Evolutionary conservation across 2,888 invertebrate species (phyloP).

Genomic region (Ochlodes sylvanus): DNA sequence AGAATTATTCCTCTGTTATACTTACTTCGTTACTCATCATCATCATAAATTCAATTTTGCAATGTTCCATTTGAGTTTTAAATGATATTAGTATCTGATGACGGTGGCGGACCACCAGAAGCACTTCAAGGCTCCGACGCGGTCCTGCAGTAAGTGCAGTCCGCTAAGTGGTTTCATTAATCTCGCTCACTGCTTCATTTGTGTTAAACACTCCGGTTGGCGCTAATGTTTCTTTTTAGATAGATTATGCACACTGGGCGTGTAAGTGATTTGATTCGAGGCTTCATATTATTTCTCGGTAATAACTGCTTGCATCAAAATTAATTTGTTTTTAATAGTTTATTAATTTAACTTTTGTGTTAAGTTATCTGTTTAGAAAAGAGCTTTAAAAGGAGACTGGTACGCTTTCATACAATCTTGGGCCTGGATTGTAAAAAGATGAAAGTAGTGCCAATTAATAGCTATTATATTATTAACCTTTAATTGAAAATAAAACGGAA

Average conservation of each 20-base stretch:
- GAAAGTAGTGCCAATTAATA: too few species aligned
- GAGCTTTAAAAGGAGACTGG: too few species aligned
- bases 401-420: too few species aligned
- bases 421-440: too few species aligned
- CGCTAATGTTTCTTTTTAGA: conserved; percentile 45
- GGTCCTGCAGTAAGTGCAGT: conserved; percentile 57
- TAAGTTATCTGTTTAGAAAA: neutral
- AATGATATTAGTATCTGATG: neutral
- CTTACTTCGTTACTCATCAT: too few species aligned
- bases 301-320: neutral
- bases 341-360: neutral
- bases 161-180: conserved; percentile 67
- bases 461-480: too few species aligned
- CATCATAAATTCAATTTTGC: neutral
- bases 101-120: conserved; percentile 44
- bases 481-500: too few species aligned
- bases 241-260: conserved; percentile 25
- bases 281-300: neutral
- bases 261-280: conserved; percentile 15
- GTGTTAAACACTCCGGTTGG: conserved; percentile 56
- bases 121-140: conserved; percentile 57
- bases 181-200: conserved; percentile 62
- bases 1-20: too few species aligned
- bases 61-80: neutral
- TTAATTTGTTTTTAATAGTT: neutral